A percentile compares a stretch with the other conserved stretches of the same genome.
These are phyloP conservation scores for Psilopogon haemacephalus DNA, from an alignment of 2,113 vertebrate genomes.

Conservation along the genomic window DNA sequence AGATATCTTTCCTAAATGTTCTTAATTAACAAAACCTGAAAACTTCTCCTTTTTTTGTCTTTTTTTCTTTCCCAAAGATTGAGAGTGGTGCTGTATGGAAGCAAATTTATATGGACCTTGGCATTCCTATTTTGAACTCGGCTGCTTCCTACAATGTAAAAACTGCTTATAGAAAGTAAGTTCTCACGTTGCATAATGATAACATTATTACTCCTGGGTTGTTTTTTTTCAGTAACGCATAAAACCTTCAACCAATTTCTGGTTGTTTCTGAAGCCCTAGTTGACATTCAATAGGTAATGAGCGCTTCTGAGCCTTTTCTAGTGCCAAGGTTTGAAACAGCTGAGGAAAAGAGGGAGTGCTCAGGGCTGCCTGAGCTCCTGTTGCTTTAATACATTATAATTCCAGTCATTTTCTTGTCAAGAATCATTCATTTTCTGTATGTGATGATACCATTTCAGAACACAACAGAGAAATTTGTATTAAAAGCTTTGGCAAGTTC, in stretches of 20 bases:
- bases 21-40: neutral
- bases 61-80: constrained; percentile 75
- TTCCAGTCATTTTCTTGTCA: neutral
- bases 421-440: neutral
- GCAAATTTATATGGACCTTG: constrained; percentile 99
- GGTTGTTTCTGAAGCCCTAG: neutral
- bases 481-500: neutral
- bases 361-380: neutral
- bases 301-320: neutral
- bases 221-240: neutral
- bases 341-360: neutral
- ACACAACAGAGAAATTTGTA: neutral
- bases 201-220: neutral
- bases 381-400: neutral
- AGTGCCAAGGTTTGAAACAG: neutral
- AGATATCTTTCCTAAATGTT: neutral
- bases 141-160: constrained; percentile 99
- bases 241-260: neutral
- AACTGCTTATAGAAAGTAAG: constrained; percentile 99
- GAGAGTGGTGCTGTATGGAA: constrained; percentile 98
- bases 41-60: neutral
- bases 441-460: neutral
- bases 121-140: constrained; percentile 97
- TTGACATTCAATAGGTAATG: neutral
- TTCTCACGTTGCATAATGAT: neutral